Percentiles rank a stretch among this genome's conserved stretches.
phyloP scores from a whole-genome alignment of 2,797 vertebrate genomes.

The Liparis tanakae region DNA sequence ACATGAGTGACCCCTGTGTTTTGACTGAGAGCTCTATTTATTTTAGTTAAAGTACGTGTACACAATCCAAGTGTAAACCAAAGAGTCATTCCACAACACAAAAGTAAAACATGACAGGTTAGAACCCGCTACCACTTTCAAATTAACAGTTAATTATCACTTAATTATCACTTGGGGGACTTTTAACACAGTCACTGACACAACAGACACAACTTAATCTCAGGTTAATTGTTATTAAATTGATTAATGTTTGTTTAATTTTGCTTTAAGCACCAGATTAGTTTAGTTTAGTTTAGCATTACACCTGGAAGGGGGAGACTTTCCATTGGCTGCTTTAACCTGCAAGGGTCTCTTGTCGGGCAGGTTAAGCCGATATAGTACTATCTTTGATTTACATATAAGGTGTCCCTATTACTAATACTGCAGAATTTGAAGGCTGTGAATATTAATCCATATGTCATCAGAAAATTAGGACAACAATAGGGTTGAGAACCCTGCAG shows the following conservation, averaged over 20 bases:
- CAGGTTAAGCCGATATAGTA: background rate
- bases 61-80: conserved; percentile 3
- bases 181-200: background rate
- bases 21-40: background rate
- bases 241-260: background rate
- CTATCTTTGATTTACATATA: background rate
- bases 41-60: background rate
- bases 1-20: background rate
- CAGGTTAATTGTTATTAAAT: background rate
- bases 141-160: conserved; percentile 13
- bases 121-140: background rate
- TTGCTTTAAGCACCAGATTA: too few species aligned
- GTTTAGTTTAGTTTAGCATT: too few species aligned
- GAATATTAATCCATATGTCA: background rate
- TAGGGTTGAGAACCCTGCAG: background rate
- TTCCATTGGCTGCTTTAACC: too few species aligned
- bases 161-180: background rate
- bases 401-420: background rate
- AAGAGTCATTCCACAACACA: background rate
- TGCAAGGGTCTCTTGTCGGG: background rate
- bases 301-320: too few species aligned
- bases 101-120: background rate
- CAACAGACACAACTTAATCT: background rate
- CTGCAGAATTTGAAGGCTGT: background rate
- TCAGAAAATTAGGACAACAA: background rate